Percentiles rank a stretch among this genome's conserved stretches.
Evolutionary conservation across 2,888 invertebrate species (phyloP).

Genomic region (Tenthredo distinguenda): DNA sequence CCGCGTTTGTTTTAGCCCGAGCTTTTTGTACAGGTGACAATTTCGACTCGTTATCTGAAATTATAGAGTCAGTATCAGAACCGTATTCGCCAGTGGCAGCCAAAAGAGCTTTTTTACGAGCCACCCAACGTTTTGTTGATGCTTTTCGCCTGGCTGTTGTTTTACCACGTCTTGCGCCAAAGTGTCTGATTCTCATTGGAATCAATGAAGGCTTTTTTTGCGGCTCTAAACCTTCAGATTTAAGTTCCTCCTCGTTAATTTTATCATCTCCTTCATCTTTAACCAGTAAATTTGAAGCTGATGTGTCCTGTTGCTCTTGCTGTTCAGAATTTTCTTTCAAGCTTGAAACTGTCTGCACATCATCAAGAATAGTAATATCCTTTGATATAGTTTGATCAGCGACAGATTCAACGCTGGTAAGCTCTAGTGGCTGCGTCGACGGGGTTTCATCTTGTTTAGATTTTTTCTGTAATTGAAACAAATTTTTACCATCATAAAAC

Average conservation of each 20-base stretch:
- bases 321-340: constrained; percentile 1
- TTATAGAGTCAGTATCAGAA: constrained; percentile 73
- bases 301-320: constrained; percentile 30
- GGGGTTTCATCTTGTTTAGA: constrained; percentile 54
- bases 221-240: constrained; percentile 32
- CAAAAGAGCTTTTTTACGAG: constrained; percentile 73
- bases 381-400: constrained; percentile 47
- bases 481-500: background rate
- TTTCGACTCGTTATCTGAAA: constrained; percentile 67
- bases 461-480: constrained; percentile 62
- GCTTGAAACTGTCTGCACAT: constrained; percentile 49
- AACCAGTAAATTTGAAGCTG: constrained; percentile 57
- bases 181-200: constrained; percentile 54
- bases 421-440: constrained; percentile 54
- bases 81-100: constrained; percentile 72
- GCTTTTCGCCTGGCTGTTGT: constrained; percentile 70
- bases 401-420: constrained; percentile 43
- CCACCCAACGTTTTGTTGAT: constrained; percentile 75
- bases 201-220: constrained; percentile 33
- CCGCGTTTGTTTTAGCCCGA: constrained; percentile 70
- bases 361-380: constrained; percentile 57
- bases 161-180: constrained; percentile 64
- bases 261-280: constrained; percentile 30
- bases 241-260: constrained; percentile 40
- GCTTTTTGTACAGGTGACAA: constrained; percentile 75